A percentile compares a stretch with the other conserved stretches of the same genome.
Evolutionary conservation across 1,140 invertebrate species (phyloP).

Genomic region (Periplaneta americana): DNA sequence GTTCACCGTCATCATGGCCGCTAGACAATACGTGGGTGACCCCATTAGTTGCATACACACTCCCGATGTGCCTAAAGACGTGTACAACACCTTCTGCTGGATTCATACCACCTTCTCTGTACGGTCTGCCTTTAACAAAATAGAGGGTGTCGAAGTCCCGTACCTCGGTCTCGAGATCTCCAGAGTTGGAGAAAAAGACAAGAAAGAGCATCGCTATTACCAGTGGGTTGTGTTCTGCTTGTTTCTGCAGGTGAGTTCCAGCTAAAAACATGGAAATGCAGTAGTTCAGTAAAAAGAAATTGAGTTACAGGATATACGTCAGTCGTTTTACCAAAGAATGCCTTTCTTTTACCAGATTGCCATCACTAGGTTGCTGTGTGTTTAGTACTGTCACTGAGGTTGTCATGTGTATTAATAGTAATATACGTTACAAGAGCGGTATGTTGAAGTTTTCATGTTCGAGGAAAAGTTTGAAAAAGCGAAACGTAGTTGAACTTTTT

Average conservation of each 20-base stretch:
- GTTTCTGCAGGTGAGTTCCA: slow-evolving; percentile 1
- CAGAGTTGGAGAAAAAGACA: slow-evolving; percentile 19
- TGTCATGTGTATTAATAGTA: too few species aligned
- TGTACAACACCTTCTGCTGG: slow-evolving; percentile 94
- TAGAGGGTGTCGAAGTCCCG: neutral
- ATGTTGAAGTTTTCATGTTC: too few species aligned
- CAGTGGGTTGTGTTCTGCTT: slow-evolving; percentile 3
- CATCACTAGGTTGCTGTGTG: too few species aligned
- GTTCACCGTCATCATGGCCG: slow-evolving; percentile 46
- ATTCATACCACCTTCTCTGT: slow-evolving; percentile 89
- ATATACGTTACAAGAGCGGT: too few species aligned
- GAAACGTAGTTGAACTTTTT: too few species aligned
- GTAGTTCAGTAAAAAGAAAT: too few species aligned
- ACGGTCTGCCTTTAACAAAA: neutral
- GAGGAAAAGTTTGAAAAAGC: too few species aligned
- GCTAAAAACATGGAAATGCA: too few species aligned
- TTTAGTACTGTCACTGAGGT: too few species aligned
- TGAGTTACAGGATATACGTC: too few species aligned
- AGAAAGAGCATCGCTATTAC: neutral
- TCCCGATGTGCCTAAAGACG: slow-evolving; percentile 51
- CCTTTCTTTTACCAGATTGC: too few species aligned
- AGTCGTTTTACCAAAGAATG: too few species aligned
- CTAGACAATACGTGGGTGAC: slow-evolving; percentile 52
- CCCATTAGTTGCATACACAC: slow-evolving; percentile 56
- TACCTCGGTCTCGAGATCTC: neutral